Percentiles rank a stretch among this genome's conserved stretches.
Conservation (phyloP, 2,888 invertebrate species). For the Chaetoderma sp. region DNA sequence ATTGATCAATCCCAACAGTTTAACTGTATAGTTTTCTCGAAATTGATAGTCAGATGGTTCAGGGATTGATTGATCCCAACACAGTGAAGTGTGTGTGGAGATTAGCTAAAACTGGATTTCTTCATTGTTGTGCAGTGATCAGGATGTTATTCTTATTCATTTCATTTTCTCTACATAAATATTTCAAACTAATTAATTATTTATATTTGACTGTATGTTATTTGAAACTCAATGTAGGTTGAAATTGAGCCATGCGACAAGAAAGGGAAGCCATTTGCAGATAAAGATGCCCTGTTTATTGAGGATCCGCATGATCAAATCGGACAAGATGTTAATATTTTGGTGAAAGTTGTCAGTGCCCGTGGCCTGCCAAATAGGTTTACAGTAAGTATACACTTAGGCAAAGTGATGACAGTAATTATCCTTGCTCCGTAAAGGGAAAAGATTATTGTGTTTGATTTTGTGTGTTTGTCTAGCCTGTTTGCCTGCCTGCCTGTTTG, state of each 20-base stretch:
- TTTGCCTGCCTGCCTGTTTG: too few relatives aligned
- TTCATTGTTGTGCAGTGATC: too few relatives aligned
- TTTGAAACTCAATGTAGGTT: too few relatives aligned
- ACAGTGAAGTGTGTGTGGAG: too few relatives aligned
- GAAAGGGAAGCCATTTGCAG: slow-evolving; percentile 71
- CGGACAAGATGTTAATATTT: slow-evolving; percentile 71
- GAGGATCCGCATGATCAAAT: slow-evolving; percentile 71
- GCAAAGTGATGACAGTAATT: too few relatives aligned
- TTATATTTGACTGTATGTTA: background rate
- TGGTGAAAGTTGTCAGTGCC: slow-evolving; percentile 71
- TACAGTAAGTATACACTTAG: slow-evolving; percentile 69
- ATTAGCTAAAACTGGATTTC: too few relatives aligned
- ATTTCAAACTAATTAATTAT: background rate
- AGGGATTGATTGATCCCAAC: too few relatives aligned
- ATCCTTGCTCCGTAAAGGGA: too few relatives aligned
- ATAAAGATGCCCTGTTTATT: slow-evolving; percentile 71
- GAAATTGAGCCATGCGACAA: slow-evolving; percentile 72
- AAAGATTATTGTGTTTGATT: too few relatives aligned
- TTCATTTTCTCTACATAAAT: background rate
- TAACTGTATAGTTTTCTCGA: too few relatives aligned
- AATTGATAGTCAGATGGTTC: too few relatives aligned
- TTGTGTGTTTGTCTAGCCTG: background rate
- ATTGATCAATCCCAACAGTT: too few relatives aligned
- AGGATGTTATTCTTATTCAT: background rate
- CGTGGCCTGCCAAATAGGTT: slow-evolving; percentile 71